Conservation (phyloP, 2,113 vertebrate species). For the Bos indicus region DNA sequence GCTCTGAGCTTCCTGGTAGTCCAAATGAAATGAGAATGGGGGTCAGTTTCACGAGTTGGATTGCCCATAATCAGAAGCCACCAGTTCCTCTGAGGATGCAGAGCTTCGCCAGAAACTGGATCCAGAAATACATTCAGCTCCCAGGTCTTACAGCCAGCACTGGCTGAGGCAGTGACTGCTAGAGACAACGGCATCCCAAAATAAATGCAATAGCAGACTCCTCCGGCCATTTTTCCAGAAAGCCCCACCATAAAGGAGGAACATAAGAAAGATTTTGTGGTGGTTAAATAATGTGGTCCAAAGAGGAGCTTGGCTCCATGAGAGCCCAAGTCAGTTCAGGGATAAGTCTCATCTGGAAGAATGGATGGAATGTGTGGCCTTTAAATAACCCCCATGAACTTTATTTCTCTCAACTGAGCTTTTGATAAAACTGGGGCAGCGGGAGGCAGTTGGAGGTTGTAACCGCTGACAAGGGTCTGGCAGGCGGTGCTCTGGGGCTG, state of each 20-base stretch:
- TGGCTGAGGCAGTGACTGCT: not conserved
- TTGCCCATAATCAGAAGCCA: not conserved
- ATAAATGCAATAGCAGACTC: not conserved
- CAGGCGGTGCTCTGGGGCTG: not conserved
- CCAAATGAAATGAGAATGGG: not conserved
- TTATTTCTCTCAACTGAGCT: constrained; percentile 68
- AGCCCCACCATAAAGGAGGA: not conserved
- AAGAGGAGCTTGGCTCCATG: not conserved
- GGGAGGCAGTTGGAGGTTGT: constrained; percentile 48
- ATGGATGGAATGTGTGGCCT: constrained; percentile 73
- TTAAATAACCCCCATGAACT: constrained; percentile 71
- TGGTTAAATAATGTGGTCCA: not conserved
- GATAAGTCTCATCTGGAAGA: constrained; percentile 54
- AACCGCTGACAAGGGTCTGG: constrained; percentile 49
- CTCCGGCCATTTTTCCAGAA: not conserved
- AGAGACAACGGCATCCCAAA: not conserved
- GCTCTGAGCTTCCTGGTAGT: not conserved
- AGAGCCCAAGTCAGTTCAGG: not conserved
- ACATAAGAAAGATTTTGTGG: not conserved
- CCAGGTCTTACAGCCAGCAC: not conserved
- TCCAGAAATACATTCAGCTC: not conserved
- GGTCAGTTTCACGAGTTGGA: not conserved
- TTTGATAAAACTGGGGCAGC: constrained; percentile 67
- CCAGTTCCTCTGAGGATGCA: not conserved
- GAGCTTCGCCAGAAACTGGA: not conserved